Base-by-base conservation (phyloP, 2,888 invertebrate genomes). In the Dichetophora obliterata region DNA sequence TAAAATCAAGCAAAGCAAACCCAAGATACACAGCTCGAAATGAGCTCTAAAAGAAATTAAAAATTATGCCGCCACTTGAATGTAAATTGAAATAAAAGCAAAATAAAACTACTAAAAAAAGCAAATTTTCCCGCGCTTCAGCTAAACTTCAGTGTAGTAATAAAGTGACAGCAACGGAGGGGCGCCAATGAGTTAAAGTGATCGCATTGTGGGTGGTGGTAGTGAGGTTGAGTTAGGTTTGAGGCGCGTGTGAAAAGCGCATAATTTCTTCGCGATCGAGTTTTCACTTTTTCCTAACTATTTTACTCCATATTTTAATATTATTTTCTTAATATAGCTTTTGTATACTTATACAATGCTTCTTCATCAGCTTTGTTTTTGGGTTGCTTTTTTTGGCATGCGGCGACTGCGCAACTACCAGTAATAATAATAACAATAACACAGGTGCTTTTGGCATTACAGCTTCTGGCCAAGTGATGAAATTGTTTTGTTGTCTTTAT, bases 211-310 rank as follows among this genome's bases (percentile, higher is more conserved):
- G 19, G 50, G 24, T 5, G 54, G 34, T 34, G 52, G 16, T 22
- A 9, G 54, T 6, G 65, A 16, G 11, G 43, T 22, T 16, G 54
- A 6, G 34, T 19, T 14, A 24, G 19, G 16, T 24, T 34, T 11
- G 77, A 37, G 59, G 82, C 82, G 81, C 85, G 85, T 85, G 85
- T 85, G 85, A 85, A 85, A 85, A 84, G 85, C 85, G 85, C 85
- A 85, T 85, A 85, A 84, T 85, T 85, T 84, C 82, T 81, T 85
- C 84, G 82, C 85, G 82, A 83, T 84, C 85, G 84, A 84, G 84
- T 85, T 85, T 85, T 85, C 85, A 85, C 85, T 85, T 85, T 85
- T 85, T 81, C 80, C 73, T 24, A 5, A 27, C 63, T 22, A 63
- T 31, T 24, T 31, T 24, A 31, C 63, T 24, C 63, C 16, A 31